Percentiles rank a stretch among this genome's conserved stretches.
These are phyloP conservation scores for Alosa alosa DNA, from an alignment of 2,113 vertebrate genomes.

Conservation along the genomic window DNA sequence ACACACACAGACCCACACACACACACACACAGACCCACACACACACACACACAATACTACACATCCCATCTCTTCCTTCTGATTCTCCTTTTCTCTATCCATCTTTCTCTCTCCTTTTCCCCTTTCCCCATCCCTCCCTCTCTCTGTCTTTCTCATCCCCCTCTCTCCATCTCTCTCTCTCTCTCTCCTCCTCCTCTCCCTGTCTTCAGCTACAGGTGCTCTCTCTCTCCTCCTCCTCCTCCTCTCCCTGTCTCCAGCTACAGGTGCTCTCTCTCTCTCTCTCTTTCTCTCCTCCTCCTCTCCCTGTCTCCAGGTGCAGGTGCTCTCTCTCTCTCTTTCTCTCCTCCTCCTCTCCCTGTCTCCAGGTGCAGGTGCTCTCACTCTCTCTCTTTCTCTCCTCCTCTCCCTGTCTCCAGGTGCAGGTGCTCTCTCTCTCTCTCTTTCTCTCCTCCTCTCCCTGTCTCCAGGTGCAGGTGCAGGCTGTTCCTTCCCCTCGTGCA, in stretches of 20 bases:
- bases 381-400: background rate
- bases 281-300: no score
- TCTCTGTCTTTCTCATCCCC: background rate
- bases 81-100: background rate
- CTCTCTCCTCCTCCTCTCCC: conserved; percentile 37
- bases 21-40: no score
- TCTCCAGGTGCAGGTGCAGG: conserved; percentile 43
- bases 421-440: no score
- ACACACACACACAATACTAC: background rate
- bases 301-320: conserved; percentile 38
- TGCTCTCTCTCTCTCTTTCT: no score
- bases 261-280: no score
- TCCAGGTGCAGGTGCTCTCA: conserved; percentile 31
- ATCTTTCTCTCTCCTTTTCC: background rate
- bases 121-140: background rate
- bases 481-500: conserved; percentile 23
- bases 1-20: no score
- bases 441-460: no score
- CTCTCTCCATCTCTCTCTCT: background rate
- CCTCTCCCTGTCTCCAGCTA: no score
- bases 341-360: conserved; percentile 38
- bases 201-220: conserved; percentile 37
- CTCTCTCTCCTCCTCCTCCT: no score
- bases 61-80: background rate
- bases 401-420: conserved; percentile 49